A percentile compares a stretch with the other conserved stretches of the same genome.
Conservation (phyloP, 1,140 invertebrate genomes). For the Euschistus heros region DNA sequence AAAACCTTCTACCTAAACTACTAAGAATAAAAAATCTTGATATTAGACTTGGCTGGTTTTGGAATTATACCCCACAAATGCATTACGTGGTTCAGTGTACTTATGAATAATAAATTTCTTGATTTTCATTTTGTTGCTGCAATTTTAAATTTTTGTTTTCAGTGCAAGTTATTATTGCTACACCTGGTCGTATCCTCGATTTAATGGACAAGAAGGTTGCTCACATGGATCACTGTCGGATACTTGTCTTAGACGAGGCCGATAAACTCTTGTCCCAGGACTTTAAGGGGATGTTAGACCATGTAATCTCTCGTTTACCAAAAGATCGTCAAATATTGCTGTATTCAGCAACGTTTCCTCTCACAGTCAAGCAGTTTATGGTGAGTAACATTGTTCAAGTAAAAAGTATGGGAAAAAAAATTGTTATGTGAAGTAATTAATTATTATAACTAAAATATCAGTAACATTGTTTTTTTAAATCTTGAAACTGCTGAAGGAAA, state of each 20-base stretch:
- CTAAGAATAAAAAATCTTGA: too few relatives aligned
- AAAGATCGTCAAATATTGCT: conserved; percentile 92
- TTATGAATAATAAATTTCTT: too few relatives aligned
- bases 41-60: too few relatives aligned
- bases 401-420: too few relatives aligned
- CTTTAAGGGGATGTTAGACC: conserved; percentile 97
- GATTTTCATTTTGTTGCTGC: too few relatives aligned
- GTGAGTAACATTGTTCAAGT: conserved; percentile 37
- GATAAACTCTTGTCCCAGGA: conserved; percentile 98
- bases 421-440: too few relatives aligned
- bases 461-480: too few relatives aligned
- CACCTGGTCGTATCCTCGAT: conserved; percentile 97
- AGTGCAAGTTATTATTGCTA: conserved; percentile 99
- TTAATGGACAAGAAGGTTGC: conserved; percentile 99
- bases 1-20: too few relatives aligned
- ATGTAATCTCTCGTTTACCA: conserved; percentile 87
- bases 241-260: conserved; percentile 96
- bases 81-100: too few relatives aligned
- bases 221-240: conserved; percentile 89
- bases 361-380: conserved; percentile 99
- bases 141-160: conserved; percentile 31
- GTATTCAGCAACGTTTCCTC: conserved; percentile 97
- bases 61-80: too few relatives aligned
- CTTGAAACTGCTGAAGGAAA: too few relatives aligned
- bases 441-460: too few relatives aligned